Base-by-base conservation (phyloP, 1,140 invertebrate species). In the Scaptomyza montana region DNA sequence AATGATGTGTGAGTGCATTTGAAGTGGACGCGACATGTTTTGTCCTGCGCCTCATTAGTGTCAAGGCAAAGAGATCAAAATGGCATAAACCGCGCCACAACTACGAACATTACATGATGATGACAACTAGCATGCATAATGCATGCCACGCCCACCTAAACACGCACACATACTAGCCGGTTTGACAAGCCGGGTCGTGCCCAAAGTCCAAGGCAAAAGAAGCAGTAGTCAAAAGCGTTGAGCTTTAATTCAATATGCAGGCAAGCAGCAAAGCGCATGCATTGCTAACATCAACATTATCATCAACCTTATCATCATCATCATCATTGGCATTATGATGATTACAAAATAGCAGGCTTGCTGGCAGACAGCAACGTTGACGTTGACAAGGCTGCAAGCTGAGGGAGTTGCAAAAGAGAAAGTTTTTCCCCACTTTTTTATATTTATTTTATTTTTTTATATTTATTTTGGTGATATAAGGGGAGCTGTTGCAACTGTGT, bases 41-140 rank as follows among this genome's bases (percentile, higher is more conserved):
- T 64, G 41, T 39, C 46, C 61, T 61, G 49, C 45, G 75, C 61
- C 82, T 86, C 78, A 86, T 86, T 86, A 86, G 82, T 82, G 82
- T 86, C 82, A 86, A 86, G 82, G 82, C 82, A 69, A 81, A 54
- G 57, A 74, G 78, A 76, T 85, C 61, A 84, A 72, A 77, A 79
- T 84, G 80, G 72, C 80, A 79, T 67, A 65, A 84, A 79, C 60
- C 80, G 60, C 73, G 80, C 78, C 80, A 75, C 79, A 74, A 85
- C 77, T 86, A 72, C 57, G 69, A 74, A 81, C 74, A 87, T 87
- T 78, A 78, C 73, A 81, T 68, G 56, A 49, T 63, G 30, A 36
- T 36, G 33, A 36, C 33, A 36, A 9, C 8, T 36, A 9, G 33
- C 8, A 36, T 36, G 65, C 64, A 61, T 56, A 67, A 64, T 64